Base-by-base conservation (phyloP, 2,888 invertebrate genomes). In the Iphiclides podalirius region DNA sequence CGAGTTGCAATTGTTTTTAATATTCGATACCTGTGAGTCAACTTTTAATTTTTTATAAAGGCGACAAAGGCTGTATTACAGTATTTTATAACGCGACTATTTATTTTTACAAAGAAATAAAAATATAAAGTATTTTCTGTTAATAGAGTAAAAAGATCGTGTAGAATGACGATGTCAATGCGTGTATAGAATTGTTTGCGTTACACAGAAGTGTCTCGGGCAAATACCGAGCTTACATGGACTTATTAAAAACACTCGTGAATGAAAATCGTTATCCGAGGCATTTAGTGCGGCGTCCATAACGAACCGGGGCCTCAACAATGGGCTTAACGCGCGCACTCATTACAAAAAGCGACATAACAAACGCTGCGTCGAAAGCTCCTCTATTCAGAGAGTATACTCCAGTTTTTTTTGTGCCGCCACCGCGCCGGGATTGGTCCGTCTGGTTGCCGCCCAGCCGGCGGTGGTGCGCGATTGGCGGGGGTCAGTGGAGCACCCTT, bases 331-430 rank as follows among this genome's bases (percentile, higher is more conserved):
- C 83, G 84, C 84, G 79, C 82, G 79, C 78, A 85, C 87, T 87
- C 83, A 88, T 87, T 87, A 88, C 86, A 87, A 88, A 83, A 87
- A 86, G 84, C 86, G 82, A 84, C 85, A 85, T 84, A 87, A 87
- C 84, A 82, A 86, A 83, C 87, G 79, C 81, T 75, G 72, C 83
- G 79, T 84, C 78, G 80, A 87, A 87, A 87, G 87, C 85, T 87
- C 71, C 82, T 84, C 79, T 84, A 82, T 86, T 85, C 81, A 84
- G 76, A 85, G 84, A 76, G 87, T 86, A 86, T 87, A 86, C 88
- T 83, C 82, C 76, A 84, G 77, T 80, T 85, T 86, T 79, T 79
- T 69, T 88, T 79, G 20, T 66, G 76, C 71, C 75, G 79, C 82
- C 80, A 81, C 81, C 81, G 83, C 77, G 80, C 75, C 39, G 61